Percentiles rank a stretch among this genome's conserved stretches.
Evolutionary conservation across 1,140 invertebrate species (phyloP).

Genomic region (Diuraphis noxia): DNA sequence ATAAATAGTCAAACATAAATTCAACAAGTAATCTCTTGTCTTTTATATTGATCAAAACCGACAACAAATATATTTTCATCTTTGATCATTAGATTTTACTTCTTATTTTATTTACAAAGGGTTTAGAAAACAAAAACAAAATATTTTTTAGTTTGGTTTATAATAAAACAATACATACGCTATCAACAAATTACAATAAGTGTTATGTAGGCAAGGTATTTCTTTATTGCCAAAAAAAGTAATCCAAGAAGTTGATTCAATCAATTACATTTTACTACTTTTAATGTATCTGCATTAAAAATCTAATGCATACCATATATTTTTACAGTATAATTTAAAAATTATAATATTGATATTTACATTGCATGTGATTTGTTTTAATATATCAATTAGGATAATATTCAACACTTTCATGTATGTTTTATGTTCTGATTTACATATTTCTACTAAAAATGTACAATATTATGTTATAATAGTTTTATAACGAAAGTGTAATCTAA

Average conservation of each 20-base stretch:
- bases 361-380: not conserved
- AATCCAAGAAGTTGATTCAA: not conserved
- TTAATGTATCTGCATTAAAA: not conserved
- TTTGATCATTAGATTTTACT: not conserved
- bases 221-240: not conserved
- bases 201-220: not conserved
- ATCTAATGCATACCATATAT: not conserved
- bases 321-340: not conserved
- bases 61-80: not conserved
- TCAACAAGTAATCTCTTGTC: too few relatives aligned
- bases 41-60: not conserved
- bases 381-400: not conserved
- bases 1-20: too few relatives aligned
- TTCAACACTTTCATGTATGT: not conserved
- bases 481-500: constrained; percentile 13
- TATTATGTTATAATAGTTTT: not conserved
- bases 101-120: not conserved
- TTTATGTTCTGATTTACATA: not conserved
- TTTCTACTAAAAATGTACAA: not conserved
- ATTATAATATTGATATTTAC: not conserved
- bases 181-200: not conserved
- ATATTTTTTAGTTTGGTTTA: not conserved
- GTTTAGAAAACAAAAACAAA: not conserved
- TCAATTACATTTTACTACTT: constrained; percentile 4
- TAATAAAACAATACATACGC: not conserved